Evolutionary conservation across 2,888 invertebrate species (phyloP).

Genomic region (Liopterus haemorrhoidalis): DNA sequence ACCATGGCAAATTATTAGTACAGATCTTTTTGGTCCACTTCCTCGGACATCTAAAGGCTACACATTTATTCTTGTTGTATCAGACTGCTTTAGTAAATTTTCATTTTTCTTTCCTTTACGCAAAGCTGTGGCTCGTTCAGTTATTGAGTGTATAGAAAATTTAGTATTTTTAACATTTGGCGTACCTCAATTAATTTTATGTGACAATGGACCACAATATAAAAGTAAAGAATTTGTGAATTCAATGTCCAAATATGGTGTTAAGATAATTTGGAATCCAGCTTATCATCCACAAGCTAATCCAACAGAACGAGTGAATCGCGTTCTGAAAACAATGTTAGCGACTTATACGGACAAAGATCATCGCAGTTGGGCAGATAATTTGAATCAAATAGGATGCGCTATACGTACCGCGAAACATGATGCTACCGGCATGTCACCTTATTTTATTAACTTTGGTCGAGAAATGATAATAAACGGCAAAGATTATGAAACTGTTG

Average conservation of each 20-base stretch:
- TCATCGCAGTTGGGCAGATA: constrained; percentile 29
- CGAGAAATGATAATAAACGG: constrained; percentile 25
- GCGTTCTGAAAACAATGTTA: constrained; percentile 32
- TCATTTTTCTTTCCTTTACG: constrained; percentile 5
- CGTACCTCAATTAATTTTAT: constrained; percentile 24
- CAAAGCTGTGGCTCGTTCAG: background rate
- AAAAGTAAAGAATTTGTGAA: constrained; percentile 20
- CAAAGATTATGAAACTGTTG: background rate
- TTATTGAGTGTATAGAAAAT: constrained; percentile 2
- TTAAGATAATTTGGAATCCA: constrained; percentile 22
- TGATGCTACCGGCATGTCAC: constrained; percentile 28
- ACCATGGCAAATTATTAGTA: constrained; percentile 1
- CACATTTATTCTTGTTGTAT: background rate
- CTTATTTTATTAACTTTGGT: constrained; percentile 29
- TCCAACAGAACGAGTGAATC: constrained; percentile 34
- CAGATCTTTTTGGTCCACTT: background rate
- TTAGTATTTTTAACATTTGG: constrained; percentile 25
- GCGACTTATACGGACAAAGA: constrained; percentile 26
- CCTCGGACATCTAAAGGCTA: background rate
- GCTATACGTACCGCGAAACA: constrained; percentile 32
- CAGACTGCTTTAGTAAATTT: constrained; percentile 12
- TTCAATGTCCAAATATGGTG: constrained; percentile 18
- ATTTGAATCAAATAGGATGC: constrained; percentile 28
- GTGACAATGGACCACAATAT: constrained; percentile 29
- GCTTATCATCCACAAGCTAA: constrained; percentile 36